Base-by-base conservation (phyloP, 2,113 vertebrate species). In the Mionectes macconnelli region DNA sequence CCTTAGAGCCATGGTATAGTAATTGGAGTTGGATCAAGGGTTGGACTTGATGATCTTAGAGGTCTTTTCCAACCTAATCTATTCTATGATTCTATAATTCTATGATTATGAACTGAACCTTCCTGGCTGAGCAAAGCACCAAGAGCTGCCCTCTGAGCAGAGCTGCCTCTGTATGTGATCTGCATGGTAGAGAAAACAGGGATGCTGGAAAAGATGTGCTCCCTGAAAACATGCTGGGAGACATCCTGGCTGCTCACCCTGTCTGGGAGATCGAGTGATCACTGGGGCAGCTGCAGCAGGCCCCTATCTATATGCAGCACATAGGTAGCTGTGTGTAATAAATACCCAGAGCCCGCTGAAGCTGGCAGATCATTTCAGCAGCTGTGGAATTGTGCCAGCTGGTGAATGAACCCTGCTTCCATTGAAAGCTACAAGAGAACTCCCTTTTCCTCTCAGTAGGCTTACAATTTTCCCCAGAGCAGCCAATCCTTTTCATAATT, bases 281-380 rank as follows among this genome's bases (percentile, higher is more conserved):
- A n/a, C 24, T 0, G 0, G 16, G 55, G 55, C 37, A 67, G 39
- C 56, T 47, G 78, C 68, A 35, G 73, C 3, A 0, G 64, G 42
- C 5, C 17, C 17, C 20, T 35, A 1, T 10, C 60, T 15, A 9
- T 6, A 39, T 6, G 19, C 8, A 45, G 18, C 20, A 59, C 49
- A 40, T 0, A 21, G 56, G 40, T 4, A 33, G 27, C 37, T 56
- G 59, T 28, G 39, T 1, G 8, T 1, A 16, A 3, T 2, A 2
- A 75, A 45, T 8, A 47, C 19, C 27, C 67, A 4, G 33, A 80
- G 62, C 80, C 63, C 73, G 7, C n/a, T 4, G 35, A 23, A 47
- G 77, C 84, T 59, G 37, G 6, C 0, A 0, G 27, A 40, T 49
- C 59, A 8, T 10, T 25, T 8, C 81, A 62, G 81, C 63, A 76